Evolutionary conservation across 2,888 invertebrate genomes (phyloP), one percentile per base, ranked within the genome.

Genomic region (Beris morrisii): DNA sequence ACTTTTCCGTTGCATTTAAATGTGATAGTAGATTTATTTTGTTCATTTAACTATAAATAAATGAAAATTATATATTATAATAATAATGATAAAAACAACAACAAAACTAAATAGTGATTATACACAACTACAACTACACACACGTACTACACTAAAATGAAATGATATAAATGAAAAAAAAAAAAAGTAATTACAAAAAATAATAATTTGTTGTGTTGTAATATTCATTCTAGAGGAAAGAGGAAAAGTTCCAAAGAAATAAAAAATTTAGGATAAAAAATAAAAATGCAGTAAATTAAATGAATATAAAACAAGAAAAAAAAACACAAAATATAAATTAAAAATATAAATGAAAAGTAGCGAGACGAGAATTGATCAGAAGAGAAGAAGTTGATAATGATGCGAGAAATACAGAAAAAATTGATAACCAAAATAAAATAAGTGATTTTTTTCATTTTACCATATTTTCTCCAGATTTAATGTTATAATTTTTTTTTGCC

Each of bases 1-100:
- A 71, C 70, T 59, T 67, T 69, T 70, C 68, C 56, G 71, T 71
- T 71, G 70, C 70, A 70, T 70, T 71, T 71, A 70, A 71, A 71
- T 71, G 71, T 71, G 71, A 71, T 71, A 71, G 69, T 71, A 71
- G 70, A 70, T 70, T 72, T 71, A 69, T 71, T 69, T 65, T 65
- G 65, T 65, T 65, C 65, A 65, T 54, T 64, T 57, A 64, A 52
- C 52, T 53, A 67, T 67, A 28, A 66, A 64, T 53, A 68, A 55
- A 64, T 54, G 44, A 65, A 58, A 65, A 69, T 59, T 38, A 61
- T 64, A 71, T 71, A 71, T 73, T 67, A 72, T 64, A 64, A 71
- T 22, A 69, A 68, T 71, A 69, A 69, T 69, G 69, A 71, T 69
- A 71, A 71, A 70, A 69, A 67, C 11, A 45, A 66, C 28, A 61